A percentile compares a stretch with the other conserved stretches of the same genome.
Evolutionary conservation across 2,113 vertebrate genomes (phyloP).

Genomic region (Kryptolebias marmoratus): DNA sequence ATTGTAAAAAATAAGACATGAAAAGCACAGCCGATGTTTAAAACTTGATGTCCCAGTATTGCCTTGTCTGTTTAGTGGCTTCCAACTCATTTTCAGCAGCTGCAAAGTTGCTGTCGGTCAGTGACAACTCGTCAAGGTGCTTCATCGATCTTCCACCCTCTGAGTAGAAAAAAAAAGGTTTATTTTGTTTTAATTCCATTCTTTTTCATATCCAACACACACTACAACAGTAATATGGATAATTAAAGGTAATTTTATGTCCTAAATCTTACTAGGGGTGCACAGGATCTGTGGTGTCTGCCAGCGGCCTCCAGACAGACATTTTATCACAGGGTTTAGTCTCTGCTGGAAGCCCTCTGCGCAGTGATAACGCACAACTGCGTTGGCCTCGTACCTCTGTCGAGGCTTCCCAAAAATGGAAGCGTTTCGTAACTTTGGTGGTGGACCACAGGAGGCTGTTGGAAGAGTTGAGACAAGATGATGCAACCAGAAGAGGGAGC

Average conservation of each 20-base stretch:
- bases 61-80: constrained; percentile 48
- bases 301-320: constrained; percentile 87
- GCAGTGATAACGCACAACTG: constrained; percentile 86
- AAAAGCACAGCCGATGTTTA: constrained; percentile 29
- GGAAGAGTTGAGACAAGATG: background rate
- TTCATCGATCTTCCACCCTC: constrained; percentile 37
- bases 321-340: constrained; percentile 85
- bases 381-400: constrained; percentile 83
- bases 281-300: constrained; percentile 87
- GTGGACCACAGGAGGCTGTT: constrained; percentile 85
- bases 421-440: constrained; percentile 83
- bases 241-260: background rate
- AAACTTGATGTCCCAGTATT: constrained; percentile 77
- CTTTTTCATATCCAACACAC: background rate
- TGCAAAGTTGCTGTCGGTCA: constrained; percentile 20
- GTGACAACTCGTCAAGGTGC: constrained; percentile 20
- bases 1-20: constrained; percentile 23
- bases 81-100: constrained; percentile 48
- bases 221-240: background rate
- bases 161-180: constrained; percentile 24
- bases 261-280: constrained; percentile 80
- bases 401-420: constrained; percentile 83
- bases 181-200: background rate
- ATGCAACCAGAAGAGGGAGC: background rate
- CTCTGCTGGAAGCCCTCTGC: constrained; percentile 83